These are phyloP conservation scores for Rutilus rutilus DNA, from an alignment of 2,113 vertebrate genomes.

Conservation along the genomic window DNA sequence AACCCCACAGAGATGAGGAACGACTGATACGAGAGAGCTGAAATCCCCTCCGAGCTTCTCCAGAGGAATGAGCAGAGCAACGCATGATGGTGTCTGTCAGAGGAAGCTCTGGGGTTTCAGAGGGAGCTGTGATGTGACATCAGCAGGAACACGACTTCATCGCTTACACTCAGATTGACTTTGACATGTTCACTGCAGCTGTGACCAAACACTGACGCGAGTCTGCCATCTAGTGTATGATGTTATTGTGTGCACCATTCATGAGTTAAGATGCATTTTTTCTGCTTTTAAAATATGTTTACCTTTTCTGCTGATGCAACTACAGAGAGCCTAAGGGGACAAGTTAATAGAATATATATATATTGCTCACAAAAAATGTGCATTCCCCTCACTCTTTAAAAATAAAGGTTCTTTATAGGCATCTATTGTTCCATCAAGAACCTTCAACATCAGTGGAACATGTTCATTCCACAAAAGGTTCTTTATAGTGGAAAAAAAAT, in stretches of 20 bases:
- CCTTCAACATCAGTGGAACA: too few species aligned
- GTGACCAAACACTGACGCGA: conserved; percentile 16
- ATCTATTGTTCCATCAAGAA: too few species aligned
- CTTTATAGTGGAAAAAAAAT: too few species aligned
- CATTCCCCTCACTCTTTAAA: too few species aligned
- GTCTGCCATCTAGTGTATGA: conserved; percentile 67
- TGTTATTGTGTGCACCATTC: neutral
- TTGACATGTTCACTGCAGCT: conserved; percentile 47
- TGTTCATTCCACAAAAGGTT: too few species aligned
- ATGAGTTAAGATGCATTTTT: neutral
- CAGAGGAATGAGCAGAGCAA: neutral
- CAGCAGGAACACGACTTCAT: neutral
- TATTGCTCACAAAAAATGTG: too few species aligned
- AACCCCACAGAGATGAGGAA: neutral
- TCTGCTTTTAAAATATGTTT: too few species aligned
- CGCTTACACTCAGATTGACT: conserved; percentile 38
- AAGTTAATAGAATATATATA: too few species aligned
- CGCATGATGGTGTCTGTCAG: neutral
- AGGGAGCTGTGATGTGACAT: conserved; percentile 1
- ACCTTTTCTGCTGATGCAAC: too few species aligned
- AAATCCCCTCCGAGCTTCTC: neutral
- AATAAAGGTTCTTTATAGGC: too few species aligned
- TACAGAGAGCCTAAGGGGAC: too few species aligned
- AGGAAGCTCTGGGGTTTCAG: neutral
- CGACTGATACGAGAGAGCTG: neutral